These are phyloP conservation scores for Leptopilina clavipes DNA, from an alignment of 1,140 invertebrate species.

Conservation along the genomic window DNA sequence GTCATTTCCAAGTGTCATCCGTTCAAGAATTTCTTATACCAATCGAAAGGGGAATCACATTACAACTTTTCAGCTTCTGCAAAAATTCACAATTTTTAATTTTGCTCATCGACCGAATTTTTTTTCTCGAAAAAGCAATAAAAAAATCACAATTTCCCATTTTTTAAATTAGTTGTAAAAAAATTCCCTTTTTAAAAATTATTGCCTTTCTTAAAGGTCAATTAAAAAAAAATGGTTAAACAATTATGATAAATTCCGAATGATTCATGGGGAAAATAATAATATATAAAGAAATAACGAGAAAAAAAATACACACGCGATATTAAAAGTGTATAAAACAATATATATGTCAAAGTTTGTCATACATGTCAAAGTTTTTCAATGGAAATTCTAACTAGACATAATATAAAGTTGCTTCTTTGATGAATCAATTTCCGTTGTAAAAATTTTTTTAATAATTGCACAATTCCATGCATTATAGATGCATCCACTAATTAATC, in stretches of 20 bases:
- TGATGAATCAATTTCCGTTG: slow-evolving; percentile 21
- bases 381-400: neutral
- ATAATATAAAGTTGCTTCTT: neutral
- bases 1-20: neutral
- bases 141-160: too few species aligned
- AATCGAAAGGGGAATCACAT: neutral
- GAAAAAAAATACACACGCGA: too few species aligned
- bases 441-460: neutral
- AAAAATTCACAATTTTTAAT: neutral
- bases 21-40: neutral
- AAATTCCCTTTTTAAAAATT: too few species aligned
- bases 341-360: neutral
- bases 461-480: slow-evolving; percentile 9
- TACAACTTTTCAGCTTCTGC: neutral
- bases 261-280: neutral
- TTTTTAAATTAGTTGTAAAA: too few species aligned
- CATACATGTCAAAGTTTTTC: neutral
- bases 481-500: slow-evolving; percentile 9
- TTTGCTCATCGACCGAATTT: too few species aligned
- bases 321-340: neutral
- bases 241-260: neutral
- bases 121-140: too few species aligned
- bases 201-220: too few species aligned
- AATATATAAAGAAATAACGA: neutral
- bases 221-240: too few species aligned